phyloP scores from a whole-genome alignment of 2,888 invertebrate genomes.

The Eumerus sabulonum region DNA sequence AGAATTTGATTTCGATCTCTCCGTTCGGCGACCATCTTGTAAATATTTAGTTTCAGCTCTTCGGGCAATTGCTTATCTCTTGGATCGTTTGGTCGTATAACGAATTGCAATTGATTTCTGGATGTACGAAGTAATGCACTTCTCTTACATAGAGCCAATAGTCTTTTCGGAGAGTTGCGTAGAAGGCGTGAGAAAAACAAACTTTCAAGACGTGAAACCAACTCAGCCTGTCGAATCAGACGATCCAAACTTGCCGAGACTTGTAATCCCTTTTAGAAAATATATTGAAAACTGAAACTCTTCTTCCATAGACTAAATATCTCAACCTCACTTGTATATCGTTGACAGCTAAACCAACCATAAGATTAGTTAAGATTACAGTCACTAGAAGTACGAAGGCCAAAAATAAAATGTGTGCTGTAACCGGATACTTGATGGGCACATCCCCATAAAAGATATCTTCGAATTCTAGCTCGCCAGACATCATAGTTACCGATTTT shows the following conservation, averaged over 20 bases:
- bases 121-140: constrained; percentile 88
- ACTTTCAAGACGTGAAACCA: constrained; percentile 90
- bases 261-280: constrained; percentile 82
- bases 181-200: constrained; percentile 89
- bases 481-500: constrained; percentile 93
- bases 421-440: constrained; percentile 84
- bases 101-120: constrained; percentile 85
- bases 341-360: constrained; percentile 92
- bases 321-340: constrained; percentile 84
- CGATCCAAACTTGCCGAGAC: constrained; percentile 89
- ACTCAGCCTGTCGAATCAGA: constrained; percentile 88
- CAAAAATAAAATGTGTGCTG: constrained; percentile 87
- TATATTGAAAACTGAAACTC: background rate
- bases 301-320: background rate
- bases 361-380: constrained; percentile 89
- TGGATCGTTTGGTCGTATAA: constrained; percentile 90
- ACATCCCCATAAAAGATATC: constrained; percentile 87
- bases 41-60: constrained; percentile 86
- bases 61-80: constrained; percentile 88
- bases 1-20: constrained; percentile 82
- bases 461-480: constrained; percentile 91
- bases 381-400: constrained; percentile 89
- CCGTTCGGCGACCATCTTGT: constrained; percentile 86
- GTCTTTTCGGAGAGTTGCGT: constrained; percentile 83
- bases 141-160: constrained; percentile 84